Evolutionary conservation across 2,113 vertebrate genomes (phyloP), one percentile per base, ranked within the genome.

Genomic region (Boleophthalmus pectinirostris): DNA sequence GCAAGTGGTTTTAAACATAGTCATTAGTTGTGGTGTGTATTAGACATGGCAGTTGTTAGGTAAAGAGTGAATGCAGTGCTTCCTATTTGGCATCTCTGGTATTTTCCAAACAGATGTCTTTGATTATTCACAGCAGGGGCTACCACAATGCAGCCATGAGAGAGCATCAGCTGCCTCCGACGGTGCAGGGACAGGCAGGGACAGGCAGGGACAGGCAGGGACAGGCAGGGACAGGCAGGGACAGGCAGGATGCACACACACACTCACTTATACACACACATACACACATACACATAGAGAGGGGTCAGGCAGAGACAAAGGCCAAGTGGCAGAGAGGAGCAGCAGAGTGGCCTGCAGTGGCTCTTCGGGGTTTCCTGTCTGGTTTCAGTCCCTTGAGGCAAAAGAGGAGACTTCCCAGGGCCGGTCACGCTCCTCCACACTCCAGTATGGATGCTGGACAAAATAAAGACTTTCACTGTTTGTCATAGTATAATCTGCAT

Each of bases 41-140:
- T 64, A 79, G 73, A 82, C 61, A 57, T 74, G 66, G 71, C 67
- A 73, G 72, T 83, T 75, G 71, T 80, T 78, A 29, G 75, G 81
- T 82, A 75, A 81, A 90, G 84, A 90, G 72, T 89, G 83, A 84
- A 85, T 89, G 84, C 85, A 83, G 77, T 74, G 77, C 88, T 86
- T 81, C 86, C 77, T 89, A 89, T 90, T 90, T 87, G 87, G 80
- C 88, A 91, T 92, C 86, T 85, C 82, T 85, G 88, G 89, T 91
- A 91, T 92, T 92, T 93, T 88, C 83, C 83, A 84, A 89, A 90
- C 93, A 93, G 87, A 91, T 94, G 93, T 83, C 87, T 90, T 89
- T 84, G 82, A 93, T 93, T 93, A 92, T 92, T 90, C 88, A 78
- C 79, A 90, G 89, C 89, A 82, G 85, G 84, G 72, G 81, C 85